Evolutionary conservation across 2,888 invertebrate genomes (phyloP).

Genomic region (Chirona hameri): DNA sequence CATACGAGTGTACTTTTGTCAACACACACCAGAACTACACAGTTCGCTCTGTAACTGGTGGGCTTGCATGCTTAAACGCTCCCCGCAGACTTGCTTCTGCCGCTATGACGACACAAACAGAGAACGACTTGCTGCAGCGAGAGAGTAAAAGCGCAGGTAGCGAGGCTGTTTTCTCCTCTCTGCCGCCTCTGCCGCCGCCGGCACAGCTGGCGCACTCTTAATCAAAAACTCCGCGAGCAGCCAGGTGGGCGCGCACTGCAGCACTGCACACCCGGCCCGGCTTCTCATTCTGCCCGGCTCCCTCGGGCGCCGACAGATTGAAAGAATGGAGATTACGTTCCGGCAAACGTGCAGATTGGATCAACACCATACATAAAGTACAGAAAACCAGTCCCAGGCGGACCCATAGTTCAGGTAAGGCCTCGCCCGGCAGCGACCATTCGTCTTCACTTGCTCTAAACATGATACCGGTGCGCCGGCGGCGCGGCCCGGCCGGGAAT

Average conservation of each 20-base stretch:
- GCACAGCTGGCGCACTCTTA: not conserved
- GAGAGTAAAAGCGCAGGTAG: not conserved
- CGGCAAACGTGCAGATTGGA: not conserved
- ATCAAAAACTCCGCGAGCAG: not conserved
- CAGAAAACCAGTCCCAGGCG: not conserved
- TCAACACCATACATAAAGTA: slow-evolving; percentile 24
- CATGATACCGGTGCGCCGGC: not conserved
- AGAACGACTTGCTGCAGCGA: too few species aligned
- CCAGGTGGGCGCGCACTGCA: not conserved
- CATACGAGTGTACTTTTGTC: too few species aligned
- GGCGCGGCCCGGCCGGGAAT: not conserved
- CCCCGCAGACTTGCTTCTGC: too few species aligned
- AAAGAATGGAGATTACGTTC: slow-evolving; percentile 5
- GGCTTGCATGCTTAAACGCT: too few species aligned
- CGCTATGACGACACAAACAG: too few species aligned
- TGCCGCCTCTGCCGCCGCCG: not conserved
- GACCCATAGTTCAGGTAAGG: not conserved
- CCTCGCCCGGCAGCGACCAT: not conserved
- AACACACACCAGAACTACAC: too few species aligned
- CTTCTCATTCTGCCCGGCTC: not conserved
- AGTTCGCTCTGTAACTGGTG: too few species aligned
- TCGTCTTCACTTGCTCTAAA: slow-evolving; percentile 6
- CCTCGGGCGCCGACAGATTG: not conserved
- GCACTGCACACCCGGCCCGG: not conserved
- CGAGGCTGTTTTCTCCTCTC: not conserved